These are phyloP conservation scores for Ornithoptera priamus DNA, from an alignment of 2,888 invertebrate genomes.

Conservation along the genomic window DNA sequence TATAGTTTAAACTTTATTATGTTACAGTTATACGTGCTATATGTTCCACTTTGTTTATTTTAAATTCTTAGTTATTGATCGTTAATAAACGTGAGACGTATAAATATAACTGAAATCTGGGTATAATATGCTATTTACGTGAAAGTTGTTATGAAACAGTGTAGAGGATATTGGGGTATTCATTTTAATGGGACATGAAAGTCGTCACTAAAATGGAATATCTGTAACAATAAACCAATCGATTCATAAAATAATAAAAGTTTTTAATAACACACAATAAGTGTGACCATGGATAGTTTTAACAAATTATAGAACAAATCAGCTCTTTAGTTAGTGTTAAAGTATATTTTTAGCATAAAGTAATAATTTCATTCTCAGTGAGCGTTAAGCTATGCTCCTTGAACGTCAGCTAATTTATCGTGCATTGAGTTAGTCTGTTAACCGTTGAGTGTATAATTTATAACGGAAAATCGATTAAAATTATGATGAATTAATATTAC, in stretches of 20 bases:
- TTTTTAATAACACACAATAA: background rate
- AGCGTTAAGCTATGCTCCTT: background rate
- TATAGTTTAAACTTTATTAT: background rate
- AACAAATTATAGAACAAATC: background rate
- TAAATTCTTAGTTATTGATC: background rate
- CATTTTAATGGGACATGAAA: background rate
- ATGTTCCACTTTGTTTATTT: background rate
- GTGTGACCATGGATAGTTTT: no score
- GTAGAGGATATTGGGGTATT: no score
- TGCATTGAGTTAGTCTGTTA: constrained; percentile 13
- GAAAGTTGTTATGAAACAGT: background rate
- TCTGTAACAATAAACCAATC: background rate
- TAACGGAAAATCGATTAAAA: constrained; percentile 10
- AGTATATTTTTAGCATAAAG: background rate
- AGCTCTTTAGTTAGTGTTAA: background rate
- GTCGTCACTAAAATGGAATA: background rate
- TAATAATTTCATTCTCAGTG: background rate
- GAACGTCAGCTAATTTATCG: constrained; percentile 15
- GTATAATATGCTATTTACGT: background rate
- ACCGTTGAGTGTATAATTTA: constrained; percentile 14
- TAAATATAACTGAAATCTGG: background rate
- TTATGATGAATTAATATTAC: no score
- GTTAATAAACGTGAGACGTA: background rate
- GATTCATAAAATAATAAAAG: background rate
- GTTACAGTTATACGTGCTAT: background rate